Percentiles rank a stretch among this genome's conserved stretches.
Conservation (phyloP, 2,113 vertebrate species). For the Empidonax alnorum region DNA sequence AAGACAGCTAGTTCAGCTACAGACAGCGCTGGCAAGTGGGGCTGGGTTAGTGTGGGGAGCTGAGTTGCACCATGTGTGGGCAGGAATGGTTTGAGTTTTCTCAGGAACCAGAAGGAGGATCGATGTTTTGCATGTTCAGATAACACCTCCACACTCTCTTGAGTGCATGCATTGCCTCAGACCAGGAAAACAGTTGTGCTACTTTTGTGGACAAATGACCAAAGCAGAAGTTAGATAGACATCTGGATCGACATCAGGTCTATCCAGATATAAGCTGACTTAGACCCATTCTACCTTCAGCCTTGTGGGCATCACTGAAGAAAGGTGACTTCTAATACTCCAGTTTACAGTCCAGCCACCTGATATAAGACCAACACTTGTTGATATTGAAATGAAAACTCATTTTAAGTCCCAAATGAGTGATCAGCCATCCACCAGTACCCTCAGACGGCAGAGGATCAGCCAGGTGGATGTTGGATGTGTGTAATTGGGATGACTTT, state of each 20-base stretch:
- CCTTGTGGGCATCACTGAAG: neutral
- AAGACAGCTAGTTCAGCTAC: neutral
- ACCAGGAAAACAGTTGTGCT: neutral
- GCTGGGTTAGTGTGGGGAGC: neutral
- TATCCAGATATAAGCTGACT: neutral
- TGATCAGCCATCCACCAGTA: too few species aligned
- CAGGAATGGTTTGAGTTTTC: neutral
- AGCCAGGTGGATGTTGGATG: fast-evolving
- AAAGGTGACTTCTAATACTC: neutral
- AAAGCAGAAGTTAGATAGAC: neutral
- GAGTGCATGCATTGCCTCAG: neutral
- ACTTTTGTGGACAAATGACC: neutral
- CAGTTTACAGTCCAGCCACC: neutral
- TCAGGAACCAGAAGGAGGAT: neutral
- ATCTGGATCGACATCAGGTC: neutral
- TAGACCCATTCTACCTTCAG: neutral
- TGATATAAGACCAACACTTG: neutral
- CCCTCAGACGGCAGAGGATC: neutral
- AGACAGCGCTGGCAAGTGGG: neutral
- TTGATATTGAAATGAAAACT: neutral
- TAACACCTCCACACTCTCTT: neutral
- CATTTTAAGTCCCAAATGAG: neutral
- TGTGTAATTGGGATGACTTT: neutral
- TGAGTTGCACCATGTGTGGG: neutral
- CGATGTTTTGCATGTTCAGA: neutral